Evolutionary conservation across 2,113 vertebrate genomes (phyloP).

Genomic region (Carollia perspicillata): DNA sequence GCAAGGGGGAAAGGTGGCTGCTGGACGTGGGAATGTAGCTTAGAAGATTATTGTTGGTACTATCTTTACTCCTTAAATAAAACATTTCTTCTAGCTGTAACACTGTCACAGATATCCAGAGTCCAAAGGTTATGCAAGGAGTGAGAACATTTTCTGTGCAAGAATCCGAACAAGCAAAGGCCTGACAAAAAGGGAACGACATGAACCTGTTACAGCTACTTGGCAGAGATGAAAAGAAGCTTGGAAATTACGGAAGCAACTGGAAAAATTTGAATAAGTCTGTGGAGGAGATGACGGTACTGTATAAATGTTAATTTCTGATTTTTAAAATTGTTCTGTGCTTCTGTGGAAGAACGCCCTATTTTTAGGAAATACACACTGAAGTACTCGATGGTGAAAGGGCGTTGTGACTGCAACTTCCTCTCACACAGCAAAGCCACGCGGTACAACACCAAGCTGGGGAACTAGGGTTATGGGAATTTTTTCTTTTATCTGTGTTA

Average conservation of each 20-base stretch:
- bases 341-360: neutral
- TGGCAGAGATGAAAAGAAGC: neutral
- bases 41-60: neutral
- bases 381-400: neutral
- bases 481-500: neutral
- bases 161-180: neutral
- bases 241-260: neutral
- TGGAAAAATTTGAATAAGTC: slow-evolving; percentile 7
- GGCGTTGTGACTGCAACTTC: neutral
- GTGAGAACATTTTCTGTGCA: neutral
- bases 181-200: neutral
- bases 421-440: neutral
- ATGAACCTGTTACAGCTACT: neutral
- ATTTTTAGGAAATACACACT: neutral
- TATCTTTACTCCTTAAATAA: neutral
- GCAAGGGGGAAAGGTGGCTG: neutral
- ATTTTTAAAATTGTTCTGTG: neutral
- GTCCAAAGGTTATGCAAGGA: neutral
- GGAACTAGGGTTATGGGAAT: neutral
- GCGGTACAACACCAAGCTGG: neutral
- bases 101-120: neutral
- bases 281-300: neutral
- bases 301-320: neutral
- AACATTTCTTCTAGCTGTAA: neutral
- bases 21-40: neutral